These are phyloP conservation scores for Odiellus spinosus DNA, from an alignment of 2,888 invertebrate species.

Conservation along the genomic window DNA sequence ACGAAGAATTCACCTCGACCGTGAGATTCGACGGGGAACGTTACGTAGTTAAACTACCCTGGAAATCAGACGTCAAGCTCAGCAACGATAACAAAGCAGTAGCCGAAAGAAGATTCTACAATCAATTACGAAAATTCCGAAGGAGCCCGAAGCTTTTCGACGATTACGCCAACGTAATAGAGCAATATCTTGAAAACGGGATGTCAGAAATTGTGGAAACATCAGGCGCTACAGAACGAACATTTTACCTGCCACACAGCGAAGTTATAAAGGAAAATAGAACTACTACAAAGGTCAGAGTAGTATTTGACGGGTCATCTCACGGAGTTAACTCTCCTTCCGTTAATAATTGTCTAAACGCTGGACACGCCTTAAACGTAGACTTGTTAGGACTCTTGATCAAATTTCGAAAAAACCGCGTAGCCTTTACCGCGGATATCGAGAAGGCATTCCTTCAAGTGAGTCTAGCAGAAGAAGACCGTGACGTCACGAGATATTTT, in stretches of 20 bases:
- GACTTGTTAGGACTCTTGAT: conserved; percentile 2
- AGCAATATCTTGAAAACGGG: too few species aligned
- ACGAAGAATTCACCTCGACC: too few species aligned
- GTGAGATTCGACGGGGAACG: too few species aligned
- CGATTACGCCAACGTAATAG: not conserved
- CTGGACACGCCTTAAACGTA: conserved; percentile 4
- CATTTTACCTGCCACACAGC: conserved; percentile 6
- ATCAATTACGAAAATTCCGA: not conserved
- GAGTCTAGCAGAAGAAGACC: conserved; percentile 1
- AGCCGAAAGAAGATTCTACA: not conserved
- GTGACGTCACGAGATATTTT: conserved; percentile 3
- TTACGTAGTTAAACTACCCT: too few species aligned
- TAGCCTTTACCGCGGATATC: conserved; percentile 6
- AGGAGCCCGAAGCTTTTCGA: not conserved
- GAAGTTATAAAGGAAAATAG: conserved; percentile 3
- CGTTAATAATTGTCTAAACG: conserved; percentile 5
- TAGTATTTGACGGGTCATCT: conserved; percentile 9
- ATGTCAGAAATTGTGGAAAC: too few species aligned
- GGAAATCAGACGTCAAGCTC: too few species aligned
- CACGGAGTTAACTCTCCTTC: conserved; percentile 1
- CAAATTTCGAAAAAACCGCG: conserved; percentile 9
- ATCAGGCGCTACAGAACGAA: not conserved
- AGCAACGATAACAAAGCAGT: not conserved
- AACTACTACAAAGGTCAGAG: conserved; percentile 1
- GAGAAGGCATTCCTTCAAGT: conserved; percentile 9